Conservation (phyloP, 2,113 vertebrate genomes). For the Paramisgurnus dabryanus region DNA sequence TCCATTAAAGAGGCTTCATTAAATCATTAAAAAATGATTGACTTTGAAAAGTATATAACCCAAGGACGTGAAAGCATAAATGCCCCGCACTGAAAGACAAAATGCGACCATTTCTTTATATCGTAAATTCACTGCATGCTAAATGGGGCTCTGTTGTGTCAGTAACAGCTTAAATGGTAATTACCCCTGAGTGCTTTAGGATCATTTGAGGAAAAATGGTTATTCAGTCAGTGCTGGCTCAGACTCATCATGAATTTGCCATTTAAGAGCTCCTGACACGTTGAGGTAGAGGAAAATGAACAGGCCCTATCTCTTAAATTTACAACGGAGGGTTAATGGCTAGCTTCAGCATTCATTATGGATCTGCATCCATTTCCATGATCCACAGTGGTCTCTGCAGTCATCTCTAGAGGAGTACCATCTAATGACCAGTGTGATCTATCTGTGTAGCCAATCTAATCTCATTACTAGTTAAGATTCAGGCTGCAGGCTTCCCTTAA, state of each 20-base stretch:
- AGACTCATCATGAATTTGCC: slow-evolving; percentile 21
- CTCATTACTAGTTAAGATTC: slow-evolving; percentile 12
- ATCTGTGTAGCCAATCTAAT: slow-evolving; percentile 17
- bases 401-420: background rate
- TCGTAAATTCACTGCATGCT: slow-evolving; percentile 32
- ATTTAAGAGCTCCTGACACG: slow-evolving; percentile 24
- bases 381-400: background rate
- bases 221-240: slow-evolving; percentile 23
- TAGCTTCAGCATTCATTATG: background rate
- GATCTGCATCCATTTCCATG: slow-evolving; percentile 11
- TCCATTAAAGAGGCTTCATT: background rate
- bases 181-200: slow-evolving; percentile 49
- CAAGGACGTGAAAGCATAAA: background rate
- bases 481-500: background rate
- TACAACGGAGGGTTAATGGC: slow-evolving; percentile 15
- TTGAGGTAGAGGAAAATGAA: slow-evolving; percentile 4
- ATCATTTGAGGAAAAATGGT: slow-evolving; percentile 40
- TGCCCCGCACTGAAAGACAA: slow-evolving; percentile 5
- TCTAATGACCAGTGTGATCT: slow-evolving; percentile 12
- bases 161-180: slow-evolving; percentile 47
- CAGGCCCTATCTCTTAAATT: background rate
- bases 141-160: slow-evolving; percentile 42
- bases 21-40: background rate
- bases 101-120: slow-evolving; percentile 1
- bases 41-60: background rate